Percentiles rank a stretch among this genome's conserved stretches.
phyloP scores from a whole-genome alignment of 1,140 invertebrate species.

The Anagrus nilaparvatae region DNA sequence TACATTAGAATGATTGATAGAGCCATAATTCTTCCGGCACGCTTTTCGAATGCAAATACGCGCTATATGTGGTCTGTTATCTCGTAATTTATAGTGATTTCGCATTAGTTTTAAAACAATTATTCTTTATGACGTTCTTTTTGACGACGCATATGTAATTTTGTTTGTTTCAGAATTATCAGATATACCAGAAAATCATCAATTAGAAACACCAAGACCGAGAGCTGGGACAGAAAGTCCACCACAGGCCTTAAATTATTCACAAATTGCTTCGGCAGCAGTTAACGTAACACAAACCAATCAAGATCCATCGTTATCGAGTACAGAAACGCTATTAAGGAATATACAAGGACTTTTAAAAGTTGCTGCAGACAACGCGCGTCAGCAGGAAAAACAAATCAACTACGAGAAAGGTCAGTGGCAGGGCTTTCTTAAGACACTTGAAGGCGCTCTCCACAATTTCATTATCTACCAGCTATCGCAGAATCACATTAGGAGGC shows the following conservation, averaged over 20 bases:
- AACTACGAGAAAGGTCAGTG: conserved; percentile 90
- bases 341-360: conserved; percentile 93
- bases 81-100: no score
- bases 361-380: conserved; percentile 89
- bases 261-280: conserved; percentile 47
- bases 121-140: no score
- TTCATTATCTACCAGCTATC: conserved; percentile 41
- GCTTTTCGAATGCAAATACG: no score
- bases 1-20: no score
- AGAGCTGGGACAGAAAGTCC: conserved; percentile 50
- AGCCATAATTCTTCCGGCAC: no score
- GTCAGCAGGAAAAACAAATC: conserved; percentile 89
- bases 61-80: no score
- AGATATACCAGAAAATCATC: conserved; percentile 50
- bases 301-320: conserved; percentile 54
- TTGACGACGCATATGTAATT: no score
- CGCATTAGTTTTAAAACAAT: no score
- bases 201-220: conserved; percentile 46
- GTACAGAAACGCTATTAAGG: conserved; percentile 83
- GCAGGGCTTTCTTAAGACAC: conserved; percentile 43
- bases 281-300: conserved; percentile 36
- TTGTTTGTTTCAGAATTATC: conserved; percentile 50
- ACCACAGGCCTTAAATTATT: conserved; percentile 60
- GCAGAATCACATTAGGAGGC: conserved; percentile 38
- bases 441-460: conserved; percentile 42